phyloP scores from a whole-genome alignment of 1,140 invertebrate species.

The Drosophila sturtevanti region DNA sequence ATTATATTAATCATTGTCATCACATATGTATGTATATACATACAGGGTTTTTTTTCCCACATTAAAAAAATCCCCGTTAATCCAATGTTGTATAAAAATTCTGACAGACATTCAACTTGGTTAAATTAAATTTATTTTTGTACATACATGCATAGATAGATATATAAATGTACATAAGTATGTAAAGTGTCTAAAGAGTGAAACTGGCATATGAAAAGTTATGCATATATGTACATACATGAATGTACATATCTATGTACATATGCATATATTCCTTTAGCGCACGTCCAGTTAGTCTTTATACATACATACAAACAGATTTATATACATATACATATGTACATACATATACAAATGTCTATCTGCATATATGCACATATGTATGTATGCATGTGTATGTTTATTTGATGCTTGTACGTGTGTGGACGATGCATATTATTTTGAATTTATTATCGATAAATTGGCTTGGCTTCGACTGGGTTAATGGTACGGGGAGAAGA shows the following conservation, averaged over 20 bases:
- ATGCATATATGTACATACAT: background rate
- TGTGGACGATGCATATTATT: constrained; percentile 6
- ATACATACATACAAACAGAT: too few species aligned
- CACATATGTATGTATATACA: constrained; percentile 1
- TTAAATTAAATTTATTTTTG: constrained; percentile 13
- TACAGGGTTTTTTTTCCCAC: background rate
- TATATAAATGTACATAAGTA: background rate
- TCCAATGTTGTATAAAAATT: background rate
- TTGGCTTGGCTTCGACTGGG: background rate
- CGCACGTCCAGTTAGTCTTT: too few species aligned
- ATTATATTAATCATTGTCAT: too few species aligned
- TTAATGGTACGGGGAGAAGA: background rate
- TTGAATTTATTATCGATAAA: constrained; percentile 10
- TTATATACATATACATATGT: background rate
- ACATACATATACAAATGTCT: background rate
- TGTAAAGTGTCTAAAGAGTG: constrained; percentile 9
- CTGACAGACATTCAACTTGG: background rate
- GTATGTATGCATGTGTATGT: constrained; percentile 10
- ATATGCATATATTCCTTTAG: background rate
- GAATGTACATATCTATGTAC: background rate
- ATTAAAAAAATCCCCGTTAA: background rate
- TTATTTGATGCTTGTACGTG: constrained; percentile 9
- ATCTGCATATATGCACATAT: background rate
- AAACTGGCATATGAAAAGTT: background rate
- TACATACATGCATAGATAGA: constrained; percentile 8